Percentiles rank a stretch among this genome's conserved stretches.
phyloP scores from a whole-genome alignment of 2,888 invertebrate species.

The Oasisia sp. region DNA sequence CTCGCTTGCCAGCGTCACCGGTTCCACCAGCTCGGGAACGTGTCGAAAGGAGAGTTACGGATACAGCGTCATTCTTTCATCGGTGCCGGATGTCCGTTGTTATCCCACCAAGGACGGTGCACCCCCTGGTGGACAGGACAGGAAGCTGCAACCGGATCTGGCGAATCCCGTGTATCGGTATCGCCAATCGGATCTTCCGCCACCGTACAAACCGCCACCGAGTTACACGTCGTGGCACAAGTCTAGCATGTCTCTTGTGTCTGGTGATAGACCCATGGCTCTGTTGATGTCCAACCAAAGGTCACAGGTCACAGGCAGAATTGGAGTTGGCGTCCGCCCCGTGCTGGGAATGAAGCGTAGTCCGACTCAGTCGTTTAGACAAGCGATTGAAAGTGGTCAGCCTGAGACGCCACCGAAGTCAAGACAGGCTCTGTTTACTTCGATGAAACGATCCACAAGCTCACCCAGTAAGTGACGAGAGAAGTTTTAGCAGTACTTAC shows the following conservation, averaged over 20 bases:
- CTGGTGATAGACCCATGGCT: not conserved
- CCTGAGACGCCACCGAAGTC: not conserved
- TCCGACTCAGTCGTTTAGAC: not conserved
- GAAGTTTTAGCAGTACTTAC: not conserved
- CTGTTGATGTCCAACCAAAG: not conserved
- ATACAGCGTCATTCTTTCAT: not conserved
- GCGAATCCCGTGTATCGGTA: not conserved
- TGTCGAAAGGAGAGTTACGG: not conserved
- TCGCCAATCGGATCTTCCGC: slow-evolving; percentile 27
- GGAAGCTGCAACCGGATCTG: not conserved
- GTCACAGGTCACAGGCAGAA: not conserved
- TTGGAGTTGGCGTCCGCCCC: not conserved
- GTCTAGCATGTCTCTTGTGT: not conserved
- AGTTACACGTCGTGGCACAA: slow-evolving; percentile 31
- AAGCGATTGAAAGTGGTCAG: not conserved
- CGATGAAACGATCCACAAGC: not conserved
- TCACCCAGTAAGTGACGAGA: slow-evolving; percentile 22
- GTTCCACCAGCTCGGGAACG: not conserved
- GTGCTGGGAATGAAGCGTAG: not conserved
- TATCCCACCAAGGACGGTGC: not conserved
- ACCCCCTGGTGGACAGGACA: not conserved
- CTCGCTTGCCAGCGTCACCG: not conserved
- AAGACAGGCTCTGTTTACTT: not conserved
- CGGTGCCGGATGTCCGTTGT: not conserved
- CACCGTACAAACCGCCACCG: slow-evolving; percentile 39